Evolutionary conservation across 2,888 invertebrate species (phyloP).

Genomic region (Morpho helenor): DNA sequence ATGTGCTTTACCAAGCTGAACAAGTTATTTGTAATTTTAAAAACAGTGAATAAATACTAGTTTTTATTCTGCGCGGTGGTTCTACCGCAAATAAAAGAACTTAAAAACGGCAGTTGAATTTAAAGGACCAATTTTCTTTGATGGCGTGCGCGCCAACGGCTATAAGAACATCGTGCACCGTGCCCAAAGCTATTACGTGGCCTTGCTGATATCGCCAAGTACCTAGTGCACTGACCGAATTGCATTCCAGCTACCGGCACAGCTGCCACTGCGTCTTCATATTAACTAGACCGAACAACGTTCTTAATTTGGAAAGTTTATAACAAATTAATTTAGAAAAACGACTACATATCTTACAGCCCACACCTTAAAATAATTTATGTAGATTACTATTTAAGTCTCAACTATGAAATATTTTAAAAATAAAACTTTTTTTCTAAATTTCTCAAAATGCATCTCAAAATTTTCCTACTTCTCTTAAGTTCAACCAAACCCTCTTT

Average conservation of each 20-base stretch:
- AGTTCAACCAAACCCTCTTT: no score
- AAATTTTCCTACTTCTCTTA: no score
- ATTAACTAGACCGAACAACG: conserved; percentile 7
- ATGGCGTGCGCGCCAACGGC: conserved; percentile 29
- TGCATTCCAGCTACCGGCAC: conserved; percentile 21
- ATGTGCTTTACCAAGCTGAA: no score
- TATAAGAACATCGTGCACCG: conserved; percentile 42
- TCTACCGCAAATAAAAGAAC: conserved; percentile 9
- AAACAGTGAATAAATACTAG: not conserved
- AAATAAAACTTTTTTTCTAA: no score
- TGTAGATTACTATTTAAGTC: no score
- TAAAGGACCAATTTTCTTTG: conserved; percentile 23
- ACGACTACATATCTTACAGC: no score
- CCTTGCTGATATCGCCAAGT: conserved; percentile 71
- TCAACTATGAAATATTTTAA: no score
- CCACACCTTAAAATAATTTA: no score
- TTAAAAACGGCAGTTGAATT: conserved; percentile 15
- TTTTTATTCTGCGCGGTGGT: conserved; percentile 5
- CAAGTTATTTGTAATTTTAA: no score
- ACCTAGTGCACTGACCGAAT: conserved; percentile 33
- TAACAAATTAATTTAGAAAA: no score
- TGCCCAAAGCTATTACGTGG: conserved; percentile 68
- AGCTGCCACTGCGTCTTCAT: conserved; percentile 25
- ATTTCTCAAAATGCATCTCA: no score
- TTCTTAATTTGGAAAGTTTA: not conserved